Percentiles rank a stretch among this genome's conserved stretches.
Conservation (phyloP, 1,140 invertebrate genomes). For the Hyposmocoma kahamanoa region DNA sequence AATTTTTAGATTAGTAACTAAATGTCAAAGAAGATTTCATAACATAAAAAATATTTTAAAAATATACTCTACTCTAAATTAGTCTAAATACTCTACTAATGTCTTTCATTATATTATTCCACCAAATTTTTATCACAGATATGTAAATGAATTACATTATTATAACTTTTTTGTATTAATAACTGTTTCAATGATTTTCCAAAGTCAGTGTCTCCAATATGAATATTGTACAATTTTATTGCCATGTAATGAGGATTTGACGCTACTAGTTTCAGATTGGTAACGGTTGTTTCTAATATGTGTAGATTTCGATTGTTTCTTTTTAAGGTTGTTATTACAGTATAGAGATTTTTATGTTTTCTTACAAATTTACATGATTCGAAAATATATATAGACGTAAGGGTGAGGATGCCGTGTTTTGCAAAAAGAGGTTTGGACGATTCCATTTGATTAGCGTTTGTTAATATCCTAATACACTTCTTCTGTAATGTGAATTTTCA, state of each 20-base stretch:
- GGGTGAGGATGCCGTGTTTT: slow-evolving; percentile 1
- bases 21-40: no score
- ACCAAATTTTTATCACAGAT: background rate
- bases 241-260: background rate
- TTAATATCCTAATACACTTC: slow-evolving; percentile 5
- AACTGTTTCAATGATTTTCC: background rate
- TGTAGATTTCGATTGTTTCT: slow-evolving; percentile 4
- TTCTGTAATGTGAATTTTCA: slow-evolving; percentile 5
- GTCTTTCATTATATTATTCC: no score
- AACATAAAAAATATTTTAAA: no score
- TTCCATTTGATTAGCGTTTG: slow-evolving; percentile 7
- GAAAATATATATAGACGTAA: slow-evolving; percentile 3
- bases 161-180: background rate
- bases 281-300: background rate
- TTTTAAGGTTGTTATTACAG: background rate
- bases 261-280: slow-evolving; percentile 1
- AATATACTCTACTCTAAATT: no score
- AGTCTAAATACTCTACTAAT: no score
- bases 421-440: slow-evolving; percentile 5
- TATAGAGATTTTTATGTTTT: slow-evolving; percentile 6
- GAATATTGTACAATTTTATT: slow-evolving; percentile 5
- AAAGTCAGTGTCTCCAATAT: background rate
- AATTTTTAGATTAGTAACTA: no score
- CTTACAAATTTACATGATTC: slow-evolving; percentile 6
- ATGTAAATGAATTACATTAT: background rate